Conservation (phyloP, 2,113 vertebrate genomes). For the Prunella fulvescens region DNA sequence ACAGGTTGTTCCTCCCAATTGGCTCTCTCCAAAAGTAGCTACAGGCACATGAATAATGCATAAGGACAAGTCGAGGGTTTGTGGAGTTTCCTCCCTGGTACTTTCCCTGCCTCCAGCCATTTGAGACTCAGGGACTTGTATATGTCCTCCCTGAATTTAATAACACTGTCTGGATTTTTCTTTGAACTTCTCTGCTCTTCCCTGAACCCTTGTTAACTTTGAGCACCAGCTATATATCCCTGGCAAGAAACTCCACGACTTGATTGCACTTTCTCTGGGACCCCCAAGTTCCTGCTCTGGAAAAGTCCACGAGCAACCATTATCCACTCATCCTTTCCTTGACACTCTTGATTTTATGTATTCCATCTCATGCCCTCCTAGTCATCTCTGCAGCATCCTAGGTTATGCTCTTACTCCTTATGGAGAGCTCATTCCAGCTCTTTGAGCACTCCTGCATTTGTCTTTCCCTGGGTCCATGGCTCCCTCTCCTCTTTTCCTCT, state of each 20-base stretch:
- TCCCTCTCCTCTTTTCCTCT: background rate
- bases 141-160: background rate
- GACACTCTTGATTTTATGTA: background rate
- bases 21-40: background rate
- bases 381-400: background rate
- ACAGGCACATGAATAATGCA: background rate
- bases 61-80: background rate
- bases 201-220: background rate
- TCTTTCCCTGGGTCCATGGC: background rate
- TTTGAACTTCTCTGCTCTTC: background rate
- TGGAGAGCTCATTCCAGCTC: background rate
- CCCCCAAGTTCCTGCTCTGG: fast-evolving
- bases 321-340: background rate
- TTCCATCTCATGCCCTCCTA: background rate
- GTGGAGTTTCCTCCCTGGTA: background rate
- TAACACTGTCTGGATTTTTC: background rate
- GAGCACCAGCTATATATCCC: fast-evolving
- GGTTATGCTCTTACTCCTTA: background rate
- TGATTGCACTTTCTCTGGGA: background rate
- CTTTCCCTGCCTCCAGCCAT: constrained; percentile 1
- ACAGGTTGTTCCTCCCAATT: background rate
- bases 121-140: background rate
- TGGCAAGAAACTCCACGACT: background rate
- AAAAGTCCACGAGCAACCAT: background rate
- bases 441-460: background rate